phyloP scores from a whole-genome alignment of 2,113 vertebrate genomes.

The Procavia capensis region DNA sequence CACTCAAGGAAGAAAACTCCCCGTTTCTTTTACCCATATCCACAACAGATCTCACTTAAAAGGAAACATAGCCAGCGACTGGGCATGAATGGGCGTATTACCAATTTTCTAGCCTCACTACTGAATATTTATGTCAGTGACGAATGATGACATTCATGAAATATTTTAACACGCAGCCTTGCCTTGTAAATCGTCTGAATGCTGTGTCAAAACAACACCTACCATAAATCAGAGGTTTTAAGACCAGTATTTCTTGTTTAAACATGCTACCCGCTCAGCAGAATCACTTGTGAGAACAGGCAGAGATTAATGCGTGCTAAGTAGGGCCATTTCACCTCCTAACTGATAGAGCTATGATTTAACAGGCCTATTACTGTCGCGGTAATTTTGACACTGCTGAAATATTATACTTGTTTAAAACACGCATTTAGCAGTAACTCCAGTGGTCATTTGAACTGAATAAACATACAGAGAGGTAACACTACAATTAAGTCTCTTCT shows the following conservation, averaged over 20 bases:
- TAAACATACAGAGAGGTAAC: conserved; percentile 75
- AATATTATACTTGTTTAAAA: conserved; percentile 84
- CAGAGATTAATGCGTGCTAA: conserved; percentile 83
- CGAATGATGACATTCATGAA: conserved; percentile 84
- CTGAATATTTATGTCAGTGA: conserved; percentile 86
- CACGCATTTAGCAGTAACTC: conserved; percentile 78
- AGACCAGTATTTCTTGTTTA: conserved; percentile 90
- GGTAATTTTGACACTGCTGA: conserved; percentile 86
- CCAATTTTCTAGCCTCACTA: conserved; percentile 80
- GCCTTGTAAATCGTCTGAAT: conserved; percentile 85
- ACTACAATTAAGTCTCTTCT: conserved; percentile 78
- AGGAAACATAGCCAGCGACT: conserved; percentile 74
- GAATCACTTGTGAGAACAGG: conserved; percentile 89
- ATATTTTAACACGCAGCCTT: conserved; percentile 85
- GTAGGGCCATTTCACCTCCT: conserved; percentile 82
- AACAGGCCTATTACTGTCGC: conserved; percentile 86
- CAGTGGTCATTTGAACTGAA: conserved; percentile 79
- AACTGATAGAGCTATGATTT: conserved; percentile 87
- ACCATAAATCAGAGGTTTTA: conserved; percentile 87
- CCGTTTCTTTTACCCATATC: conserved; percentile 74
- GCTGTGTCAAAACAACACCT: conserved; percentile 88
- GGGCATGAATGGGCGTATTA: conserved; percentile 83
- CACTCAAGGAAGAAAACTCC: conserved; percentile 78
- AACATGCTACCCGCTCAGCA: conserved; percentile 88
- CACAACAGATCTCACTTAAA: conserved; percentile 76